Evolutionary conservation across 53 echinoderm and acorn worm genomes (phyloP), one percentile per base, ranked within the genome.

Genomic region (Arbacia lixula): DNA sequence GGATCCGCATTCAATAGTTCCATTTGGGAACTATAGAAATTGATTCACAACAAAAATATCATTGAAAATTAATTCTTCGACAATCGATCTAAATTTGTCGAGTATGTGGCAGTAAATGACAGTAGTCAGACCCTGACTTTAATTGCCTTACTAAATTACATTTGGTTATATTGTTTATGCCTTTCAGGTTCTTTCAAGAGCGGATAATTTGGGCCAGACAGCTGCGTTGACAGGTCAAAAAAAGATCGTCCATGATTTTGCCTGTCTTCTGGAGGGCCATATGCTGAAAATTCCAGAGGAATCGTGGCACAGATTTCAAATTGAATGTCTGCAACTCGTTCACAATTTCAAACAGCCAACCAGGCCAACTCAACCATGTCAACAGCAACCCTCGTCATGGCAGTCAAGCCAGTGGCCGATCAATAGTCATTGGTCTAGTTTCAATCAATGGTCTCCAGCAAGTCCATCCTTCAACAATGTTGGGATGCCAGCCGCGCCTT

Each of bases 211-310:
- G 57, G 80, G 80, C 49, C 80, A 46, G 46, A 50, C 80, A 46
- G 46, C 80, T 80, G 49, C 52, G 6, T 26, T 49, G 34, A 33
- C 66, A 36, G n/a, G 84, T 46, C 68, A 66, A 66, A 65, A 85
- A 64, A 56, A 68, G 68, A 66, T 85, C 85, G 67, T 85, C 34
- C 72, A 71, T 64, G 57, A 85, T 85, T 85, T 85, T 85, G 85
- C 69, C 24, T 85, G 85, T 49, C 85, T 85, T 65, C 72, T 85
- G 85, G 85, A 85, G 63, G 85, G 85, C 58, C 84, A 84, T 58
- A 84, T 84, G 68, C 84, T 33, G 66, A 36, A 36, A 32, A 66
- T 66, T 36, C 66, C 66, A 36, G 66, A 66, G 66, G 34, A 66
- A 36, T 84, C 84, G 58, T 66, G 84, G 84, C 84, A 67, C 56